phyloP scores from a whole-genome alignment of 2,888 invertebrate species.

The Eurytoma californica region DNA sequence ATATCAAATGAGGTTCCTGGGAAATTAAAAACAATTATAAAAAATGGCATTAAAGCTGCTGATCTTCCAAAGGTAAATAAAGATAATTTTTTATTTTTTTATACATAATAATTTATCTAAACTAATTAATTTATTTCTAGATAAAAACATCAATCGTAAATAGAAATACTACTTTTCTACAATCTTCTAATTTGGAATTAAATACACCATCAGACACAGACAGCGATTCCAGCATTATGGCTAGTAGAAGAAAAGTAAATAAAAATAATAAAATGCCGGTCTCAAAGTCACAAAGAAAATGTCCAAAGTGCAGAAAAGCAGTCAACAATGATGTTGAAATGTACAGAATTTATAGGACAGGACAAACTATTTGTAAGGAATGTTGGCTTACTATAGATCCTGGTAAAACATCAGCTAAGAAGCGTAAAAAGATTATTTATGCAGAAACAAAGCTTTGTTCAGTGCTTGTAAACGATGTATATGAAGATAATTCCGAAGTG shows the following conservation, averaged over 20 bases:
- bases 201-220: slow-evolving; percentile 60
- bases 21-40: slow-evolving; percentile 58
- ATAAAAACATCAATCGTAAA: slow-evolving; percentile 65
- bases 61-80: slow-evolving; percentile 66
- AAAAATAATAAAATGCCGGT: slow-evolving; percentile 19
- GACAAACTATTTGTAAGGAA: slow-evolving; percentile 66
- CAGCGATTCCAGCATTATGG: slow-evolving; percentile 58
- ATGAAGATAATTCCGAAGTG: slow-evolving; percentile 46
- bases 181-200: slow-evolving; percentile 56
- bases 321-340: slow-evolving; percentile 62
- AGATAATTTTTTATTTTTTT: slow-evolving; percentile 15
- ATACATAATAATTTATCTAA: not conserved
- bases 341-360: slow-evolving; percentile 65
- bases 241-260: slow-evolving; percentile 47
- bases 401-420: slow-evolving; percentile 44
- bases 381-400: slow-evolving; percentile 67
- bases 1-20: slow-evolving; percentile 59
- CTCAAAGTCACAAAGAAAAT: slow-evolving; percentile 53
- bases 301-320: slow-evolving; percentile 62
- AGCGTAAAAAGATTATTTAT: slow-evolving; percentile 49
- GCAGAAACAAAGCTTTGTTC: slow-evolving; percentile 65
- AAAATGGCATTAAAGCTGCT: slow-evolving; percentile 58
- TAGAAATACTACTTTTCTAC: slow-evolving; percentile 65
- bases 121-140: slow-evolving; percentile 59
- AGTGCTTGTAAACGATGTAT: slow-evolving; percentile 69